phyloP scores from a whole-genome alignment of 2,113 vertebrate species.

The Sylvia atricapilla region DNA sequence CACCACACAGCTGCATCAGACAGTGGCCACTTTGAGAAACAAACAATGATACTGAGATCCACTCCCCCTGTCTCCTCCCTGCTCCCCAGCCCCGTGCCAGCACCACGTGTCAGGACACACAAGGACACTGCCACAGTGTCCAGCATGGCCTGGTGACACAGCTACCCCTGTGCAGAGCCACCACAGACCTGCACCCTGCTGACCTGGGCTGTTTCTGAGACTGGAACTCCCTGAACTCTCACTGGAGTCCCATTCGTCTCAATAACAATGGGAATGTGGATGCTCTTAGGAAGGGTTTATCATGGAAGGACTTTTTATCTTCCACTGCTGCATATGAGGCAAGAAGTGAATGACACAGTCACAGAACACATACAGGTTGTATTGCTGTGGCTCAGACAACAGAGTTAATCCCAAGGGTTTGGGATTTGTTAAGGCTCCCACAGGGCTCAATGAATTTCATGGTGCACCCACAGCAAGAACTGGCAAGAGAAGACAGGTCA shows the following conservation, averaged over 20 bases:
- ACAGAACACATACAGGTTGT: background rate
- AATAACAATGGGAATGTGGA: background rate
- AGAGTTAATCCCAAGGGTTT: background rate
- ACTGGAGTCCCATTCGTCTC: background rate
- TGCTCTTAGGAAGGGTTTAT: background rate
- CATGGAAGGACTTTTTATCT: background rate
- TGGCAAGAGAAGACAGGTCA: background rate
- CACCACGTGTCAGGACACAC: background rate
- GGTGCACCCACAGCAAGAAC: background rate
- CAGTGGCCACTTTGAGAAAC: conserved; percentile 45
- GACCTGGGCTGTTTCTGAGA: background rate
- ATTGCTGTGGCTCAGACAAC: background rate
- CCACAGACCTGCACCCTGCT: background rate
- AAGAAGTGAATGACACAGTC: background rate
- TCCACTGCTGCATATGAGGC: background rate
- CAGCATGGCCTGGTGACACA: fast-evolving
- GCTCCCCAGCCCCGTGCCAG: background rate
- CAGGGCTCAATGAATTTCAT: background rate
- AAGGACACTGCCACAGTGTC: background rate
- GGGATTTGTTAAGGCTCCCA: background rate
- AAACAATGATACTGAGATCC: conserved; percentile 28
- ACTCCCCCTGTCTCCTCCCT: background rate
- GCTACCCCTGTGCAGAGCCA: background rate
- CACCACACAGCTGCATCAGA: conserved; percentile 28
- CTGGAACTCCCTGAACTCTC: background rate